A percentile compares a stretch with the other conserved stretches of the same genome.
Evolutionary conservation across 2,797 vertebrate genomes (phyloP).

Genomic region (Acanthis flammea): DNA sequence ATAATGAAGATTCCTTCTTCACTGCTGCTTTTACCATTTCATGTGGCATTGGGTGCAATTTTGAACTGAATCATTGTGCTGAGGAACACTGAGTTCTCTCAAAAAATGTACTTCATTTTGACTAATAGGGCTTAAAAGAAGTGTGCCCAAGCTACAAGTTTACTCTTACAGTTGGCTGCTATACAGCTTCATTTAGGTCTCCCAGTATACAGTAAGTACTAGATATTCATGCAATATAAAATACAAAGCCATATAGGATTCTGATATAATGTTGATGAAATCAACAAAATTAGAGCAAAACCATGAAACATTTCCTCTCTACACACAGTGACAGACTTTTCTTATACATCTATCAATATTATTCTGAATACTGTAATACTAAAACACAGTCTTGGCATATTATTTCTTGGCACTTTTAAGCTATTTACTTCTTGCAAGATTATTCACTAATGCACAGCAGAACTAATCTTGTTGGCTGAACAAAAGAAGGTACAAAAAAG

Average conservation of each 20-base stretch:
- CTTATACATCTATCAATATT: not conserved
- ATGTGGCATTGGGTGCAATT: not conserved
- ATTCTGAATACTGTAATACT: not conserved
- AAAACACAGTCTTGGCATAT: not conserved
- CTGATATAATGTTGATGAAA: not conserved
- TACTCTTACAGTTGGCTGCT: not conserved
- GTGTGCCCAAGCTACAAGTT: not conserved
- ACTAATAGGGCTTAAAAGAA: not conserved
- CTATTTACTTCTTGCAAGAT: not conserved
- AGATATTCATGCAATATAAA: not conserved
- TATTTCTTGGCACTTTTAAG: not conserved
- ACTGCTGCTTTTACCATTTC: not conserved
- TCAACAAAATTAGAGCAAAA: not conserved
- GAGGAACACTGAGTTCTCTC: not conserved
- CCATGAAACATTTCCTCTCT: not conserved
- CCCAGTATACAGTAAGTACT: not conserved
- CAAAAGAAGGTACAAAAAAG: not conserved
- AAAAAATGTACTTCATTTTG: not conserved
- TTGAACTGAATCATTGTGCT: not conserved
- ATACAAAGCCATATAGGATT: not conserved
- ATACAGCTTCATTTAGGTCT: not conserved
- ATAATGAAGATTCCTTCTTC: not conserved
- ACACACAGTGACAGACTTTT: accelerated
- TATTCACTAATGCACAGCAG: not conserved
- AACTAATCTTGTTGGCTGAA: not conserved